Conservation (phyloP, 2,888 invertebrate species). For the Cephus rjabovi region DNA sequence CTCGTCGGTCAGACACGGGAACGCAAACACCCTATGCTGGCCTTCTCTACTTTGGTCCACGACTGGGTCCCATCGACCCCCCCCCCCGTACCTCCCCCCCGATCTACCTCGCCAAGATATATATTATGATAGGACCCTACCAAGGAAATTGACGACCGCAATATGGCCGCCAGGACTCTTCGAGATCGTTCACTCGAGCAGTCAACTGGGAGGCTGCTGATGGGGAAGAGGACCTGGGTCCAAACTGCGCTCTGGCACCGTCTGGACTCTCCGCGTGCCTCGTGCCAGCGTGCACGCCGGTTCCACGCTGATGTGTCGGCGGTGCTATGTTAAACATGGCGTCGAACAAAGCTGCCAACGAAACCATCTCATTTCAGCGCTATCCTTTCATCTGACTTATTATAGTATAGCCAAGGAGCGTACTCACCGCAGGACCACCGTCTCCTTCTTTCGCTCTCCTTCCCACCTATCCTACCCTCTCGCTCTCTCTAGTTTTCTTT, state of each 20-base stretch:
- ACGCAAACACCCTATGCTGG: not conserved
- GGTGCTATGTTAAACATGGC: slow-evolving; percentile 62
- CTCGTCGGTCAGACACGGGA: not conserved
- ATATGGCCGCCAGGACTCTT: not conserved
- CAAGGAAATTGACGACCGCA: not conserved
- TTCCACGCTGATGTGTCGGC: slow-evolving; percentile 52
- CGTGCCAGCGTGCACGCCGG: not conserved
- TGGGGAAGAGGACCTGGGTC: not conserved
- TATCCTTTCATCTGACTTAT: slow-evolving; percentile 49
- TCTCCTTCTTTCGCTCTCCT: slow-evolving; percentile 32
- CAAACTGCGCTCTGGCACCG: not conserved
- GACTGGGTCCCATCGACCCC: not conserved
- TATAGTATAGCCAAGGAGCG: slow-evolving; percentile 43
- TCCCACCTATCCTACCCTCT: slow-evolving; percentile 24
- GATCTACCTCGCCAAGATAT: not conserved
- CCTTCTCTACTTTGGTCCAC: not conserved
- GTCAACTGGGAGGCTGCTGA: not conserved
- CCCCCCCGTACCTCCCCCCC: too few species aligned
- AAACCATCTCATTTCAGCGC: slow-evolving; percentile 60
- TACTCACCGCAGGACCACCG: slow-evolving; percentile 37
- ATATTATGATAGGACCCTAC: not conserved
- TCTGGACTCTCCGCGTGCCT: not conserved
- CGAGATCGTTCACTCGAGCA: not conserved
- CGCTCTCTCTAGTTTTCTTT: slow-evolving; percentile 14
- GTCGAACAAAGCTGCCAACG: slow-evolving; percentile 61